A percentile compares a stretch with the other conserved stretches of the same genome.
Evolutionary conservation across 1,140 invertebrate species (phyloP).

Genomic region (Bombus cullumanus): DNA sequence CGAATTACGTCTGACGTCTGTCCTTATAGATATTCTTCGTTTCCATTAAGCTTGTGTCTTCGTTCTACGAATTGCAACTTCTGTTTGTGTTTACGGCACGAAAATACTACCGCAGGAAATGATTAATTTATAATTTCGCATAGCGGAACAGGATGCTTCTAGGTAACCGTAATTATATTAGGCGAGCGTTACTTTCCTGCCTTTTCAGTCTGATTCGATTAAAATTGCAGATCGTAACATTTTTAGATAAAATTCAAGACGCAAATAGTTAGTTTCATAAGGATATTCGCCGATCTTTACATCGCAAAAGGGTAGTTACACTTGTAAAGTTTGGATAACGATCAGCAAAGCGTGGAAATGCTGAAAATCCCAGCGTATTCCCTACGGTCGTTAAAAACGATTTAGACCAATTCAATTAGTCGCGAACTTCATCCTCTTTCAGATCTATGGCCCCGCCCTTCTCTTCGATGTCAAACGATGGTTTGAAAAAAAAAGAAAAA

Average conservation of each 20-base stretch:
- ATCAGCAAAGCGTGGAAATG: too few species aligned
- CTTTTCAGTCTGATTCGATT: neutral
- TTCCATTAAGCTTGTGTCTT: neutral
- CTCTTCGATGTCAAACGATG: neutral
- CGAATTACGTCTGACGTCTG: neutral
- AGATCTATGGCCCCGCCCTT: neutral
- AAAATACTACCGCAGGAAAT: neutral
- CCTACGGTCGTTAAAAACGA: neutral
- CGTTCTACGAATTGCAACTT: neutral
- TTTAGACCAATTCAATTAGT: conserved; percentile 26
- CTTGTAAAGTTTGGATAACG: neutral
- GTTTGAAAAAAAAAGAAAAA: too few species aligned
- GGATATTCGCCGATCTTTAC: neutral
- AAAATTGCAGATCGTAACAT: neutral
- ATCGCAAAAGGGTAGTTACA: neutral
- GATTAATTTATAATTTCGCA: neutral
- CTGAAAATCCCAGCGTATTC: too few species aligned
- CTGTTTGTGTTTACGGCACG: too few species aligned
- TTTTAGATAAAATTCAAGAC: neutral
- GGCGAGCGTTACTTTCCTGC: too few species aligned
- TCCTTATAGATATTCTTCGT: neutral
- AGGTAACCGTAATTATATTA: neutral
- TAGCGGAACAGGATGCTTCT: neutral
- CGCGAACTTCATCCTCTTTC: neutral
- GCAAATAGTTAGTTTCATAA: neutral